phyloP scores from a whole-genome alignment of 2,797 vertebrate genomes.

The Pantherophis vulpinus region DNA sequence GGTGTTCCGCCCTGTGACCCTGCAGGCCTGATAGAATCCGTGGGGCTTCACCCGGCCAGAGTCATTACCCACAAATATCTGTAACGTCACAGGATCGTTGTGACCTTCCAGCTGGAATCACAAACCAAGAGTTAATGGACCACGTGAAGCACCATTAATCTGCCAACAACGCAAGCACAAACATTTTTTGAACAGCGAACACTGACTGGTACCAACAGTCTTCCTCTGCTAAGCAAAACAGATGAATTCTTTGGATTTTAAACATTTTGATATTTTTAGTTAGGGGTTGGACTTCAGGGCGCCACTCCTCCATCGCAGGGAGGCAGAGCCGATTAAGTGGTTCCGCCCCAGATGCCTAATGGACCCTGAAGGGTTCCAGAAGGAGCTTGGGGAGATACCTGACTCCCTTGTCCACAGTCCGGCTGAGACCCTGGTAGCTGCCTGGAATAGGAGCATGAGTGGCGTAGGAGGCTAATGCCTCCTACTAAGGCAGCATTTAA shows the following conservation, averaged over 20 bases:
- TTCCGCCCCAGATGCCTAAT: too few species aligned
- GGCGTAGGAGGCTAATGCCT: too few species aligned
- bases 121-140: conserved; percentile 24
- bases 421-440: too few species aligned
- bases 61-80: conserved; percentile 97
- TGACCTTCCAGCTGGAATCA: conserved; percentile 90
- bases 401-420: too few species aligned
- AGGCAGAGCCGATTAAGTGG: too few species aligned
- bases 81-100: conserved; percentile 90
- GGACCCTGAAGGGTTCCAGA: too few species aligned
- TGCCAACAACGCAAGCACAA: not conserved
- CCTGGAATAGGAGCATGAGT: too few species aligned
- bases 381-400: too few species aligned
- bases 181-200: not conserved
- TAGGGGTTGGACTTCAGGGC: too few species aligned
- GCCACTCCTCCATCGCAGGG: too few species aligned
- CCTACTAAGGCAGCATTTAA: too few species aligned
- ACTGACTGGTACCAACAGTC: not conserved
- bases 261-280: not conserved
- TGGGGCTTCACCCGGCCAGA: conserved; percentile 94
- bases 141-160: conserved; percentile 9
- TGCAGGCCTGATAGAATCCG: conserved; percentile 97
- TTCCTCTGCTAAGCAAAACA: not conserved
- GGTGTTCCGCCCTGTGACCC: conserved; percentile 95
- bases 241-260: not conserved